Base-by-base conservation (phyloP, 2,888 invertebrate genomes). In the Deilephila elpenor region DNA sequence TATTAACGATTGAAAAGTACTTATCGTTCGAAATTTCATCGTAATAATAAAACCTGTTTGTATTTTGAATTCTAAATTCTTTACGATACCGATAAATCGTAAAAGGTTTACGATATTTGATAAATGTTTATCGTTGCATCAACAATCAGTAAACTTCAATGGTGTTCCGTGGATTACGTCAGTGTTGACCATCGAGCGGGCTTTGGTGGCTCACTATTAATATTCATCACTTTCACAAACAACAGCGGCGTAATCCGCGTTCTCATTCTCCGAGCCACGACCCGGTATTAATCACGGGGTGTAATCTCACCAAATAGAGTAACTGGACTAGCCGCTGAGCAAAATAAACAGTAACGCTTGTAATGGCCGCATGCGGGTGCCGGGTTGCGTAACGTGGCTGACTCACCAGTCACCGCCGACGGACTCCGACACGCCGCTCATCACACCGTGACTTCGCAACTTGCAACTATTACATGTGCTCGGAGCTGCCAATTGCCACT, bases 391-490 rank as follows among this genome's bases (percentile, higher is more conserved):
- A 92, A 91, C 83, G 87, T 78, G 77, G 81, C 76, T 78, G 79
- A 78, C 78, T 79, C 76, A 70, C 44, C 37, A 78, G 78, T 79
- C 76, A 70, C 44, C 37, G 70, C 70, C 77, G 78, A n/a, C 78
- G 72, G 77, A 73, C 53, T 37, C 73, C 67, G 51, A 74, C 75
- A 72, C 74, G 74, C 75, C 78, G 79, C 82, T 84, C 88, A 88
- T 84, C 90, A 87, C 87, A 84, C 86, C 91, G 87, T 89, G 89
- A 89, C 91, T 87, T 82, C 83, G 83, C 89, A 86, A 88, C 84
- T 84, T 82, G 84, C 83, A 82, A 82, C 80, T 80, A 83, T 84
- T 87, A 84, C 86, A 81, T 80, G 84, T 79, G 79, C 76, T 76
- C 79, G 83, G 82, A 83, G 84, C 84, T 84, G 44, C 44, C 44